Evolutionary conservation across 2,113 vertebrate genomes (phyloP).

Genomic region (Tichodroma muraria): DNA sequence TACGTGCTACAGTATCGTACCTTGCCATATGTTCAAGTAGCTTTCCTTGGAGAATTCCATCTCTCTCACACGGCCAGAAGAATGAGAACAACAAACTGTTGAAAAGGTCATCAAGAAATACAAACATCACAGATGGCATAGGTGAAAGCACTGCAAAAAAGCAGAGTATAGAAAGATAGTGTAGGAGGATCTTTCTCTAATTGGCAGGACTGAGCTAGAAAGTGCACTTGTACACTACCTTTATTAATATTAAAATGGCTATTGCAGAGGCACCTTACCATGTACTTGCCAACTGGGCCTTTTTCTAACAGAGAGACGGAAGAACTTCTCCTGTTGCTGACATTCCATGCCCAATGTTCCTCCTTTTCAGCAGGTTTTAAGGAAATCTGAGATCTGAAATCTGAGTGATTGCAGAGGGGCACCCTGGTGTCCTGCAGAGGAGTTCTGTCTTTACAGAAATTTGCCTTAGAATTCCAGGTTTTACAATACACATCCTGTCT

Average conservation of each 20-base stretch:
- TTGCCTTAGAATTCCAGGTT: neutral
- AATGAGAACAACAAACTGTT: slow-evolving; percentile 56
- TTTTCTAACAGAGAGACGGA: slow-evolving; percentile 4
- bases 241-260: slow-evolving; percentile 54
- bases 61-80: slow-evolving; percentile 12
- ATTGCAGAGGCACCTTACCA: neutral
- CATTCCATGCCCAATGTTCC: neutral
- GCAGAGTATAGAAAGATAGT: neutral
- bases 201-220: neutral
- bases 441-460: neutral
- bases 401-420: neutral
- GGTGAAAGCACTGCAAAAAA: slow-evolving; percentile 42
- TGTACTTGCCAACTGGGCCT: slow-evolving; percentile 3
- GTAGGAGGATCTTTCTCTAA: slow-evolving; percentile 30
- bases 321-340: neutral
- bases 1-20: slow-evolving; percentile 5
- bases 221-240: neutral
- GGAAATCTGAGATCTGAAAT: neutral
- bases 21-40: slow-evolving; percentile 50
- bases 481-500: neutral
- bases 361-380: neutral
- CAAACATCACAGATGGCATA: slow-evolving; percentile 57
- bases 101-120: slow-evolving; percentile 50
- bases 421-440: neutral
- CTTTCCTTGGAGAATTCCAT: slow-evolving; percentile 41